phyloP scores from a whole-genome alignment of 64 coral and sea anemone genomes.

The Platygyra sinensis region DNA sequence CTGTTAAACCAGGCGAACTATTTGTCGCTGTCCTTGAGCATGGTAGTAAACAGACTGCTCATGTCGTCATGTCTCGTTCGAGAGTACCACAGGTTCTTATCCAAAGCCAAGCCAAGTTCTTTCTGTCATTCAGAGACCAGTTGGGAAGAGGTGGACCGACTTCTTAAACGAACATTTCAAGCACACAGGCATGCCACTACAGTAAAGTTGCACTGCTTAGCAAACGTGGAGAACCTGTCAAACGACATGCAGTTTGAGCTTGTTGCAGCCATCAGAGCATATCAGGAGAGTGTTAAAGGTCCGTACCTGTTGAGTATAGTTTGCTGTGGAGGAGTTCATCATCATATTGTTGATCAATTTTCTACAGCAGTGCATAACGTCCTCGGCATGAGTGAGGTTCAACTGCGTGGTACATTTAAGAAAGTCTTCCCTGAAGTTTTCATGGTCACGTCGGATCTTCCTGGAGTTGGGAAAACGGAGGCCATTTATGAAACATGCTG shows the following conservation, averaged over 20 bases:
- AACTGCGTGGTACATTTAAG: conserved; percentile 52
- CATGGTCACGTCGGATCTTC: conserved; percentile 77
- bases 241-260: conserved; percentile 92
- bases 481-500: conserved; percentile 65
- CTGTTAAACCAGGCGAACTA: conserved; percentile 71
- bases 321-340: conserved; percentile 87
- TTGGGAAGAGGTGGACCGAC: conserved; percentile 88
- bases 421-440: conserved; percentile 58
- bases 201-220: conserved; percentile 80
- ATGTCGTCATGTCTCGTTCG: conserved; percentile 83
- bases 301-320: conserved; percentile 67
- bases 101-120: conserved; percentile 89
- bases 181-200: conserved; percentile 21
- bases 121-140: conserved; percentile 84
- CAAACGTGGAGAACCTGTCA: conserved; percentile 81
- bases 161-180: conserved; percentile 75
- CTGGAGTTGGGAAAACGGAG: conserved; percentile 96
- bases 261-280: conserved; percentile 69
- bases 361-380: conserved; percentile 66
- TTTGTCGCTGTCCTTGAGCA: conserved; percentile 86
- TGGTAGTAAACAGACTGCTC: conserved; percentile 68
- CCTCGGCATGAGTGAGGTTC: conserved; percentile 74
- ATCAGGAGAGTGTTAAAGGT: not conserved
- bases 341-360: conserved; percentile 97
- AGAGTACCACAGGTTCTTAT: conserved; percentile 61